phyloP scores from a whole-genome alignment of 1,140 invertebrate species.

The Orchestia grillus region DNA sequence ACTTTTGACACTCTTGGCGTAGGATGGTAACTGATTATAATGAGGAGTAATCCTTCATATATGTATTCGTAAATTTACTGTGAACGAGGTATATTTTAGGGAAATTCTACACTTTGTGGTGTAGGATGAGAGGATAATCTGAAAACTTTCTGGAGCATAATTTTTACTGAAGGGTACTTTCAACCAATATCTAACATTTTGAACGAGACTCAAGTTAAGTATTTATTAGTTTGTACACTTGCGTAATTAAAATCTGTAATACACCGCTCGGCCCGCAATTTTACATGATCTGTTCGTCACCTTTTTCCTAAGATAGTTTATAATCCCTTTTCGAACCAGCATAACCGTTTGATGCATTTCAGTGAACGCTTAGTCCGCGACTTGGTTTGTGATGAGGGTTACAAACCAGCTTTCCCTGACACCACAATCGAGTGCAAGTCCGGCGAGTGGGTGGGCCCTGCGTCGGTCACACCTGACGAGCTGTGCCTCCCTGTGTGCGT shows the following conservation, averaged over 20 bases:
- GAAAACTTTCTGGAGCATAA: too few relatives aligned
- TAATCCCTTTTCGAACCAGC: background rate
- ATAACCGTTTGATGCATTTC: background rate
- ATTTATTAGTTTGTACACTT: too few relatives aligned
- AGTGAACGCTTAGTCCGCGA: background rate
- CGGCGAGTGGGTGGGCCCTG: background rate
- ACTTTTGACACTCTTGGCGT: too few relatives aligned
- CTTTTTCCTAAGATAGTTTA: background rate
- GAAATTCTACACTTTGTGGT: too few relatives aligned
- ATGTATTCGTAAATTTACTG: too few relatives aligned
- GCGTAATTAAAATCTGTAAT: background rate
- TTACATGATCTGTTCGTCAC: background rate
- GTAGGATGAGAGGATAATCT: too few relatives aligned
- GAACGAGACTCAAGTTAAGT: too few relatives aligned
- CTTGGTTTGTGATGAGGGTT: background rate
- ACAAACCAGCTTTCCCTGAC: background rate
- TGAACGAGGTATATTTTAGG: too few relatives aligned
- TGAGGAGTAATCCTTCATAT: too few relatives aligned
- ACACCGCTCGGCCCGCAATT: background rate
- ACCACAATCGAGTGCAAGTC: background rate
- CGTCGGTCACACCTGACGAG: background rate
- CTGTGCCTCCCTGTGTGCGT: conserved; percentile 1
- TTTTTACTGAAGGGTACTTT: too few relatives aligned
- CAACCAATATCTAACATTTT: too few relatives aligned
- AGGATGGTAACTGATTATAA: too few relatives aligned